Conservation (phyloP, 2,797 vertebrate genomes). For the Spizella passerina region DNA sequence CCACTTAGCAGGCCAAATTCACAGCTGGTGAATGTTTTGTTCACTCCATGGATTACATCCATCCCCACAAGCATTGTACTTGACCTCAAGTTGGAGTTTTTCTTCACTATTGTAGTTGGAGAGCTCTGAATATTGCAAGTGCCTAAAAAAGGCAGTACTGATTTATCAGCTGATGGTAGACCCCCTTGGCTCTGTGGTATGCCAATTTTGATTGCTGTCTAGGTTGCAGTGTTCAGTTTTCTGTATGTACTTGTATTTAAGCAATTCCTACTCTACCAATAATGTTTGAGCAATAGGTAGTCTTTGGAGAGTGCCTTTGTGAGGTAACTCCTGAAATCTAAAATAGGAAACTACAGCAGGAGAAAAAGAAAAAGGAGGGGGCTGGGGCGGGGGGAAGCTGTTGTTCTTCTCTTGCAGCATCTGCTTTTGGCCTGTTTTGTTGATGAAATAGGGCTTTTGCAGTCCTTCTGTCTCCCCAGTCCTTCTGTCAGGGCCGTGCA, state of each 20-base stretch:
- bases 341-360: slow-evolving; percentile 53
- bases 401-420: slow-evolving; percentile 6
- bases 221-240: slow-evolving; percentile 2
- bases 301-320: slow-evolving; percentile 42
- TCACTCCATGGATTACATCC: background rate
- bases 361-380: background rate
- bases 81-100: background rate
- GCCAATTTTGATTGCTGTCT: background rate
- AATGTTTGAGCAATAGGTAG: background rate
- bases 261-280: background rate
- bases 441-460: background rate
- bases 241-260: background rate
- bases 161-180: background rate
- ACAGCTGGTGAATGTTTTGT: background rate
- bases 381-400: background rate
- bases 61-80: background rate
- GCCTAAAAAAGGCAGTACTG: background rate
- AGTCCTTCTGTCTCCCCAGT: background rate
- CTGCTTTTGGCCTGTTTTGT: background rate
- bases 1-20: background rate
- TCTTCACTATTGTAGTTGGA: background rate
- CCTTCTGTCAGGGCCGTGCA: background rate
- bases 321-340: slow-evolving; percentile 53
- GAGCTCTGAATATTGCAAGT: background rate
- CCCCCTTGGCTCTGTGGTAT: background rate